phyloP scores from a whole-genome alignment of 2,888 invertebrate species.

The Ormyrus nitidulus region DNA sequence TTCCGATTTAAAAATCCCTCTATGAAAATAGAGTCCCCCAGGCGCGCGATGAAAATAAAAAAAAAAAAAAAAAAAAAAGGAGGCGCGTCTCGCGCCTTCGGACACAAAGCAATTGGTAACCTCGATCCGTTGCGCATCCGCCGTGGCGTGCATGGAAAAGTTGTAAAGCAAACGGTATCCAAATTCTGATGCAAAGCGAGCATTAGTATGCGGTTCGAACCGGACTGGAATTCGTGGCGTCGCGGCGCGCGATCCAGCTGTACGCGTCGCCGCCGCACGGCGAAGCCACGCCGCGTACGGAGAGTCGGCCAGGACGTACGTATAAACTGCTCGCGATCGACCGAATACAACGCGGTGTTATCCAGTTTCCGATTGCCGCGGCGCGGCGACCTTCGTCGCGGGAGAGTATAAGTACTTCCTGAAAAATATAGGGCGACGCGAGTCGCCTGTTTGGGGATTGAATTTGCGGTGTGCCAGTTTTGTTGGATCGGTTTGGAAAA shows the following conservation, averaged over 20 bases:
- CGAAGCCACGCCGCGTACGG: not conserved
- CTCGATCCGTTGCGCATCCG: slow-evolving; percentile 35
- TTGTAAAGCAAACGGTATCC: slow-evolving; percentile 56
- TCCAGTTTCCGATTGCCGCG: slow-evolving; percentile 35
- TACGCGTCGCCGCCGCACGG: not conserved
- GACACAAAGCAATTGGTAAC: slow-evolving; percentile 36
- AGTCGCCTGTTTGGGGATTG: no score
- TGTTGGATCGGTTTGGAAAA: no score
- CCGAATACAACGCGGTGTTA: not conserved
- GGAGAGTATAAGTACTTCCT: no score
- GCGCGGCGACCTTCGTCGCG: slow-evolving; percentile 5
- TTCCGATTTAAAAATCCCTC: not conserved
- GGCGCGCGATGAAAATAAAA: not conserved
- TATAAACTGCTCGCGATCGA: not conserved
- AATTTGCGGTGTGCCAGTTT: no score
- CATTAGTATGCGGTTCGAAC: slow-evolving; percentile 57
- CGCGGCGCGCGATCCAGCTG: not conserved
- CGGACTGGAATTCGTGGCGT: slow-evolving; percentile 55
- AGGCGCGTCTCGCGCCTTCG: no score
- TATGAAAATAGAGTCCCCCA: not conserved
- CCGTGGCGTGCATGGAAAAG: slow-evolving; percentile 28
- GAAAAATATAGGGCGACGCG: no score
- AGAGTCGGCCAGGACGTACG: not conserved
- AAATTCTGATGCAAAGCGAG: slow-evolving; percentile 59
- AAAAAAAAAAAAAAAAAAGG: not conserved